Evolutionary conservation across 1,140 invertebrate genomes (phyloP), one percentile per base, ranked within the genome.

Genomic region (Cydia amplana): DNA sequence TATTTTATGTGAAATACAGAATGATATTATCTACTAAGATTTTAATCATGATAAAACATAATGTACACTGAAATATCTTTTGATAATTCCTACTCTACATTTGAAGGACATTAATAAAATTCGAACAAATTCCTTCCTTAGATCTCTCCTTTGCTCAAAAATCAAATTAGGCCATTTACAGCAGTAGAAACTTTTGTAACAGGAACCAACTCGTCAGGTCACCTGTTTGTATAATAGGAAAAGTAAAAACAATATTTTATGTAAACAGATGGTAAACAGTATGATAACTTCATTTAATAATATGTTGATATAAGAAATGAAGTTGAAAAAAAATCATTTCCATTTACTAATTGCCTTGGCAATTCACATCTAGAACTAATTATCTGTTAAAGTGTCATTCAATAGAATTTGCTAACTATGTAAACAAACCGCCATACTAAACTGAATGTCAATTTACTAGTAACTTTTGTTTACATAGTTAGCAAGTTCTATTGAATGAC

Each of bases 61-160:
- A 20, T 60, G 18, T 20, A 51, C 49, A 5, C 14, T 51, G 49
- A 51, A 60, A 60, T 60, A 60, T 60, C 4, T 20, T n/a, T 60
- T 60, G 51, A 60, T 60, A 60, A 60, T 12, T 60, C 9, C 55
- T 60, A 60, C 55, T 60, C 20, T 60, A 60, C n/a, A 60, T 60
- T 60, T 60, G 6, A 10, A 60, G 20, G 55, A 60, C 55, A 60
- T 18, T 20, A 60, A 18, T 23, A 0, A 23, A 23, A 5, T 60
- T 10, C 20, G 9, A 23, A 60, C n/a, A 23, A 23, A 60, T 46
- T 46, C 14, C n/a, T n/a, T 51, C n/a, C 49, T 51, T 1, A 51
- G 16, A 14, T 12, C 43, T 14, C 14, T 46, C 43, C 43, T 16
- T 46, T 46, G 43, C 43, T 46, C 43, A 16, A 40, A 40, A 40